These are phyloP conservation scores for Stenopsyche tienmushanensis DNA, from an alignment of 1,140 invertebrate species.

Conservation along the genomic window DNA sequence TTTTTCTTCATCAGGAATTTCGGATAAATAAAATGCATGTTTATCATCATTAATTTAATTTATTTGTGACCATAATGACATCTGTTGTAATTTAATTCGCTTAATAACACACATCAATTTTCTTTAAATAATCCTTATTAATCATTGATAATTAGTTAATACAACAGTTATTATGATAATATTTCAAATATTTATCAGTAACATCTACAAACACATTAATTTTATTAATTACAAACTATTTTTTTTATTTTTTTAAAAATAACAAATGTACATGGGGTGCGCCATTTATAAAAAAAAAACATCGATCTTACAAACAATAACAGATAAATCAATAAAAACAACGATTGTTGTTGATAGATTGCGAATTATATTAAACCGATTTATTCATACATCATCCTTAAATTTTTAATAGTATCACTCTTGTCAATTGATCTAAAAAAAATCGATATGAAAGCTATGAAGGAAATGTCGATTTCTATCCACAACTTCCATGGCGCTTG, in stretches of 20 bases:
- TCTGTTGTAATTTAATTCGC: slow-evolving; percentile 34
- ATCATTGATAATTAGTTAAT: slow-evolving; percentile 30
- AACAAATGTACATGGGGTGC: slow-evolving; percentile 23
- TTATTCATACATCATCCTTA: too few relatives aligned
- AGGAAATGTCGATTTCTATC: too few relatives aligned
- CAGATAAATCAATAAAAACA: too few relatives aligned
- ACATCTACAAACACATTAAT: slow-evolving; percentile 41
- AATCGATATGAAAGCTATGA: too few relatives aligned
- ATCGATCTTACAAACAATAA: too few relatives aligned
- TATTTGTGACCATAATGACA: slow-evolving; percentile 41
- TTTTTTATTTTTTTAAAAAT: slow-evolving; percentile 22
- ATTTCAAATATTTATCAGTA: slow-evolving; percentile 20
- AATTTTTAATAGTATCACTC: too few relatives aligned
- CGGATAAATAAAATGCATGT: slow-evolving; percentile 19
- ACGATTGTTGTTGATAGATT: too few relatives aligned
- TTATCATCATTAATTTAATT: slow-evolving; percentile 35
- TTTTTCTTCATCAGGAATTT: too few relatives aligned
- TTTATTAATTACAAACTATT: slow-evolving; percentile 25
- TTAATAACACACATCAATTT: slow-evolving; percentile 36
- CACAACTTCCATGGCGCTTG: too few relatives aligned
- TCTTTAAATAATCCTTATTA: slow-evolving; percentile 28
- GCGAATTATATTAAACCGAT: too few relatives aligned
- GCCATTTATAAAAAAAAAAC: background rate
- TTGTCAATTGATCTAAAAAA: too few relatives aligned
- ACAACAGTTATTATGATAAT: slow-evolving; percentile 39